These are phyloP conservation scores for Rhinogobius similis DNA, from an alignment of 2,113 vertebrate species.

Conservation along the genomic window DNA sequence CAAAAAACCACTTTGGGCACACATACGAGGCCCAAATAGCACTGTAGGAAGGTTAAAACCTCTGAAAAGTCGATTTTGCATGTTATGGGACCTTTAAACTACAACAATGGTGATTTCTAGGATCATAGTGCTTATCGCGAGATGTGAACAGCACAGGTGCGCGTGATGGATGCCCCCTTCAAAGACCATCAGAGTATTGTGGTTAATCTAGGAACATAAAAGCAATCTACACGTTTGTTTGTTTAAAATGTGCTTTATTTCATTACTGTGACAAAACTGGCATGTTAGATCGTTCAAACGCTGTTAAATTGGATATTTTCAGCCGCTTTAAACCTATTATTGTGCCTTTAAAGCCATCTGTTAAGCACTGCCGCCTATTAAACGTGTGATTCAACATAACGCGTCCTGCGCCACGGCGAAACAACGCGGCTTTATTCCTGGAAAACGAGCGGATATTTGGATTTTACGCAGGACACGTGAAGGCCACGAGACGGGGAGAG, in stretches of 20 bases:
- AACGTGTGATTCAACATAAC: conserved; percentile 10
- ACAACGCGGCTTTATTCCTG: background rate
- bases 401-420: conserved; percentile 7
- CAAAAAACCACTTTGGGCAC: too few species aligned
- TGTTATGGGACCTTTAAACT: too few species aligned
- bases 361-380: background rate
- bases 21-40: too few species aligned
- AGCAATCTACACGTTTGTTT: background rate
- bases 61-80: too few species aligned
- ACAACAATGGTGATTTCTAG: conserved; percentile 1
- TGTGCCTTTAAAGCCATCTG: conserved; percentile 32
- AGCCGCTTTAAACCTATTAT: background rate
- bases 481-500: conserved; percentile 33
- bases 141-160: conserved; percentile 45
- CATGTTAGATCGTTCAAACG: too few species aligned
- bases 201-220: background rate
- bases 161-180: conserved; percentile 32
- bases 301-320: background rate
- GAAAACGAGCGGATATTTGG: background rate
- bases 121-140: conserved; percentile 26
- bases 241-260: background rate
- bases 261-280: background rate
- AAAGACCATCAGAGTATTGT: conserved; percentile 8
- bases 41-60: too few species aligned
- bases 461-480: conserved; percentile 47